Base-by-base conservation (phyloP, 1,140 invertebrate species). In the Penaeus vannamei region DNA sequence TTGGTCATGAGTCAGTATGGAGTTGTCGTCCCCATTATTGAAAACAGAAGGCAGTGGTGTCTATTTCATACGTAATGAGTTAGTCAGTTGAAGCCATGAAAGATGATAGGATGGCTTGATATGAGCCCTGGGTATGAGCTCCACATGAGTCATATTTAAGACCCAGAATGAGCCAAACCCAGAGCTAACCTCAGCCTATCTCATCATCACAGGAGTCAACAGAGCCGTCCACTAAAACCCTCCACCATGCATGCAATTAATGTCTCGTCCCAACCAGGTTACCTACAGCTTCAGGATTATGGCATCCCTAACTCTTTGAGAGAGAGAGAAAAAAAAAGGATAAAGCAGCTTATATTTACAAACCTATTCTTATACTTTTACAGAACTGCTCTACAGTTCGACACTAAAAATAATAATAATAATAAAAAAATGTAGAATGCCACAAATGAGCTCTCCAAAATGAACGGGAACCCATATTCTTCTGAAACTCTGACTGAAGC, bases 141-240 rank as follows among this genome's bases (percentile, higher is more conserved):
- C 60, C 46, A 14, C 14, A 36, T 81, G 60, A 29, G 46, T 81
- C 46, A 42, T 42, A 53, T n/a, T 53, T 17, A 53, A 53, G 53
- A 53, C 53, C 53, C 53, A 53, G 12, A 53, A 53, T 53, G 53
- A 53, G 53, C 17, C 53, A 17, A 53, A 14, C 53, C 53, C 53
- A 53, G 53, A 53, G 53, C 53, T 53, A 53, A 14, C 4, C 53
- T 53, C 53, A 53, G 53, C 53, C 53, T 53, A 53, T 53, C 53
- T 53, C 53, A 53, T 53, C 53, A 53, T 53, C 53, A 53, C 53
- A 53, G 69, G 53, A 87, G 86, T 87, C 86, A 87, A 87, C 86
- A 87, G 86, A 87, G 86, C 86, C 86, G 79, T 87, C 86, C 86
- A 87, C 86, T 81, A 81, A 62, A 87, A 87, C 36, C 86, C 86